Conservation (phyloP, 2,888 invertebrate species). For the Lacanobia wlatinum region DNA sequence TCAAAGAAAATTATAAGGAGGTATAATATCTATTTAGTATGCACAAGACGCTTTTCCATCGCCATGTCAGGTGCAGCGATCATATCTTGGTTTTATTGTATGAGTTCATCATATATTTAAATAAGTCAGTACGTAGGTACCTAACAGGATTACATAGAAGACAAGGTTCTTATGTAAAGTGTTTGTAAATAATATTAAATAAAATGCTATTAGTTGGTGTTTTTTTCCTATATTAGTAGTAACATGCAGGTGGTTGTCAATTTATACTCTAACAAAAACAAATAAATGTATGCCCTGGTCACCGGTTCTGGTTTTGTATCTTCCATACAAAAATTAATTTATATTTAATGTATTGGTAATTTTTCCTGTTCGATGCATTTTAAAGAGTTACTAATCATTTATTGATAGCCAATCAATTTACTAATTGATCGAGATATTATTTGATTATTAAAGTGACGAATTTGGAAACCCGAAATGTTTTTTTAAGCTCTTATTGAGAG, state of each 20-base stretch:
- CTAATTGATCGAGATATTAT: background rate
- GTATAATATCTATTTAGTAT: slow-evolving; percentile 37
- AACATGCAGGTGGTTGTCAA: background rate
- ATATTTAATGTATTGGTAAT: background rate
- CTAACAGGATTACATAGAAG: slow-evolving; percentile 47
- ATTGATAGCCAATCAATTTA: slow-evolving; percentile 10
- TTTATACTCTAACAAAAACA: slow-evolving; percentile 3
- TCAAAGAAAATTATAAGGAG: slow-evolving; percentile 27
- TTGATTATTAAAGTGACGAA: background rate
- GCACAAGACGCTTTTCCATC: slow-evolving; percentile 18
- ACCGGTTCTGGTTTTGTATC: background rate
- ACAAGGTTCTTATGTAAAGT: slow-evolving; percentile 28
- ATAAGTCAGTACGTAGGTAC: slow-evolving; percentile 27
- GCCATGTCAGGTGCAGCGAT: slow-evolving; percentile 18
- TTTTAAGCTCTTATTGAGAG: background rate
- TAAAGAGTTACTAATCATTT: background rate
- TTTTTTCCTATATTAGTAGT: background rate
- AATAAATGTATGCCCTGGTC: background rate
- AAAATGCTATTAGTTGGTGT: slow-evolving; percentile 19
- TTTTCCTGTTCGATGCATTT: slow-evolving; percentile 3
- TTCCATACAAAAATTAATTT: background rate
- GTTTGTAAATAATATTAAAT: slow-evolving; percentile 37
- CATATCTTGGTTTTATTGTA: slow-evolving; percentile 32
- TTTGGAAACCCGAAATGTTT: too few species aligned
- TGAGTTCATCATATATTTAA: slow-evolving; percentile 45